Evolutionary conservation across 2,797 vertebrate species (phyloP).

Genomic region (Psittacula derbiana): DNA sequence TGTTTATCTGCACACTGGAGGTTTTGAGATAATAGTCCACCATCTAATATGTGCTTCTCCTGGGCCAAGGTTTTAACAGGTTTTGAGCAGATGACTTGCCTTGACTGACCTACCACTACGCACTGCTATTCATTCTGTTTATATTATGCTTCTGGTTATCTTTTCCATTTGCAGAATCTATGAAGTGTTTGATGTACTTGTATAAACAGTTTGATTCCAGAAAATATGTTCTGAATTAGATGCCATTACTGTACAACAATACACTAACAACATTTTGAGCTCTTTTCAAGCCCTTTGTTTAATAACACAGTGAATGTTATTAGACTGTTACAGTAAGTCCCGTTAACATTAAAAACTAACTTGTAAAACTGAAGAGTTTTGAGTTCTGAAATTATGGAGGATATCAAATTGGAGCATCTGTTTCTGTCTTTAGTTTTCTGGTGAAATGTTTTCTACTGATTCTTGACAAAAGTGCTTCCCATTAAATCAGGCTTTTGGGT

Average conservation of each 20-base stretch:
- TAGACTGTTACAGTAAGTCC: neutral
- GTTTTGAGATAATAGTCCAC: neutral
- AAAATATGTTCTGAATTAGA: conserved; percentile 6
- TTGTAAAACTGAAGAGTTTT: neutral
- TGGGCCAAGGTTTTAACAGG: neutral
- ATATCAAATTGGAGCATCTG: neutral
- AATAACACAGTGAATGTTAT: neutral
- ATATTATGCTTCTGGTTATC: neutral
- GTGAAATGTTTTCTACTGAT: neutral
- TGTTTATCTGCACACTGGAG: neutral
- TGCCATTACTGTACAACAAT: neutral
- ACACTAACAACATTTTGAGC: neutral
- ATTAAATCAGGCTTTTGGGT: neutral
- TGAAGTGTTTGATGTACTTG: neutral
- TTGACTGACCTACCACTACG: neutral
- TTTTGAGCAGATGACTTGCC: neutral
- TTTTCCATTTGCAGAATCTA: neutral
- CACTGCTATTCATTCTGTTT: neutral
- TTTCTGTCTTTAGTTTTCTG: neutral
- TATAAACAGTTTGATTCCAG: conserved; percentile 11
- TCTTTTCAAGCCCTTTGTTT: conserved; percentile 2
- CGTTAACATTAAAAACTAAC: neutral
- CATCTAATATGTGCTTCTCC: neutral
- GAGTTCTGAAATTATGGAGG: neutral
- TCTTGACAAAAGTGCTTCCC: neutral